These are phyloP conservation scores for Papilio protenor DNA, from an alignment of 2,888 invertebrate species.

Conservation along the genomic window DNA sequence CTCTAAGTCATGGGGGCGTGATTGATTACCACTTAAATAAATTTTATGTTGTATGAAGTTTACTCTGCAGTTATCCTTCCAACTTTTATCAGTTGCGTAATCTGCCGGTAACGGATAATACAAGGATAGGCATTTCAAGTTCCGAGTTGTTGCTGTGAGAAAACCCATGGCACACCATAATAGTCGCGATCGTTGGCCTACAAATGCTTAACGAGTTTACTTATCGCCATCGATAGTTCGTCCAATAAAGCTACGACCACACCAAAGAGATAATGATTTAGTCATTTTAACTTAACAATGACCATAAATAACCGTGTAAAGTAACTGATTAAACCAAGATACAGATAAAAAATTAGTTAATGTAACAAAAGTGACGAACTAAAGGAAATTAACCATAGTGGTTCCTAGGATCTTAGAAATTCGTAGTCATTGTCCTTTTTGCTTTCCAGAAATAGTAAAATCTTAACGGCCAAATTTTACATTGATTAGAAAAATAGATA, in stretches of 20 bases:
- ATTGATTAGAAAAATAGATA: neutral
- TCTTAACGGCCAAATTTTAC: no score
- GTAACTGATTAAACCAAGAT: neutral
- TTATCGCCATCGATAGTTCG: constrained; percentile 40
- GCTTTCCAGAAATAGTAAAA: neutral
- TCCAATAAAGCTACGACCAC: constrained; percentile 29
- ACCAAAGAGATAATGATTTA: constrained; percentile 12
- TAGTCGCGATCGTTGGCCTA: constrained; percentile 49
- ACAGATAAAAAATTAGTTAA: neutral
- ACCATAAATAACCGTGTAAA: neutral
- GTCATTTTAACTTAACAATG: neutral
- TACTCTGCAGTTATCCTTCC: neutral
- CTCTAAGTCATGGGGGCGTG: neutral
- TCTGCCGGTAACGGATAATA: neutral
- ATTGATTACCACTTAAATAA: neutral
- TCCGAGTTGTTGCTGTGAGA: constrained; percentile 33
- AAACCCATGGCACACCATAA: constrained; percentile 39
- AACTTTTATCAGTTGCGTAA: neutral
- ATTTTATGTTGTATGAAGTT: neutral
- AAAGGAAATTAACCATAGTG: neutral
- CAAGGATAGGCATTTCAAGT: constrained; percentile 23
- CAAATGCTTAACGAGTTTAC: constrained; percentile 48
- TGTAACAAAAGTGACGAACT: neutral
- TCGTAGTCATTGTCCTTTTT: neutral
- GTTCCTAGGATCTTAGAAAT: neutral